A percentile compares a stretch with the other conserved stretches of the same genome.
Evolutionary conservation across 2,888 invertebrate genomes (phyloP).

Genomic region (Polia nebulosa): DNA sequence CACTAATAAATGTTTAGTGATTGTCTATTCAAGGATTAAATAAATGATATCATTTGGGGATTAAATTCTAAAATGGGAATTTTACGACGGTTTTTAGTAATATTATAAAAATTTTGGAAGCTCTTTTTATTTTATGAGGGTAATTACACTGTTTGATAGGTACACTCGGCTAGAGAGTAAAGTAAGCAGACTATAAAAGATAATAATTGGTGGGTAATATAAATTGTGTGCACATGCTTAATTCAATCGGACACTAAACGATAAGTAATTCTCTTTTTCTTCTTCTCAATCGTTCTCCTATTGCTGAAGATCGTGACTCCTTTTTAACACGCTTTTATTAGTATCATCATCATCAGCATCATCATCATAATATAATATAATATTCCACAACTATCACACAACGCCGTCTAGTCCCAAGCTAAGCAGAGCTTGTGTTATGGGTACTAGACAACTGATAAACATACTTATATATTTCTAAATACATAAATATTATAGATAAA

Average conservation of each 20-base stretch:
- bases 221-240: background rate
- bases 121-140: conserved; percentile 2
- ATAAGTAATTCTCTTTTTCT: background rate
- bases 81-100: background rate
- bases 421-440: no score
- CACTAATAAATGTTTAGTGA: conserved; percentile 14
- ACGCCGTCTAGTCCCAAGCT: no score
- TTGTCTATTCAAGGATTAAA: conserved; percentile 32
- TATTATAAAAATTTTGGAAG: background rate
- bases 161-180: background rate
- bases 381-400: no score
- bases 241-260: background rate
- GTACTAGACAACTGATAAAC: no score
- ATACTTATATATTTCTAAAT: no score
- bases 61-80: conserved; percentile 2
- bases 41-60: conserved; percentile 6
- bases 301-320: no score
- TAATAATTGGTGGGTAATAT: background rate
- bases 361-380: no score
- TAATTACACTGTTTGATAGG: conserved; percentile 10
- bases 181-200: background rate
- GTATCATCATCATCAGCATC: no score
- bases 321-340: no score
- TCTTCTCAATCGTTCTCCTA: no score
- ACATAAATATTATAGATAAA: no score